phyloP scores from a whole-genome alignment of 37 sponge, comb jelly and placozoan species.

The Theonella swinhoei region DNA sequence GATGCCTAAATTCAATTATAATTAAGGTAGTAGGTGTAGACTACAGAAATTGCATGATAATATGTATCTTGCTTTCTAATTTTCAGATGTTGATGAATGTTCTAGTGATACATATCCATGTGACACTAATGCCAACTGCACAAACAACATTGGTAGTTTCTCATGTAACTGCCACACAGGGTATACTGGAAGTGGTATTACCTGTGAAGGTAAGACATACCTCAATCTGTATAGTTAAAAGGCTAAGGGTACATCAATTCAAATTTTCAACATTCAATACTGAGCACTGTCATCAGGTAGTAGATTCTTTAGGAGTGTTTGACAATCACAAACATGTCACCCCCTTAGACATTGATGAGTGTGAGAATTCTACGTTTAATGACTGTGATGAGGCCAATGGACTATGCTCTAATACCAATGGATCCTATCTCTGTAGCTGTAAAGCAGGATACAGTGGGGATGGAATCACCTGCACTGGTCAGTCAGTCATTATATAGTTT shows the following conservation, averaged over 20 bases:
- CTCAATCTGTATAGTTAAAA: no score
- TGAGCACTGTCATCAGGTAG: no score
- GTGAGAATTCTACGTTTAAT: not conserved
- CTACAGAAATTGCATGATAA: slow-evolving; percentile 19
- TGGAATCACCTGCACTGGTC: slow-evolving; percentile 19
- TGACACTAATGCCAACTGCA: slow-evolving; percentile 18
- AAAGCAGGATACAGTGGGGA: slow-evolving; percentile 8
- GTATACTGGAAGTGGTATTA: not conserved
- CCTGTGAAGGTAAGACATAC: no score
- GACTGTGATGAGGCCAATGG: slow-evolving; percentile 2
- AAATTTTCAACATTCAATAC: no score
- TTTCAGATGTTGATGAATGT: not conserved
- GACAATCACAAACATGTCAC: not conserved
- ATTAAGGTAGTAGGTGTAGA: slow-evolving; percentile 40
- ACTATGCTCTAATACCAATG: slow-evolving; percentile 41
- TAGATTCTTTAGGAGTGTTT: no score
- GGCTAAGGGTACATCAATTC: no score
- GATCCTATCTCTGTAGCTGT: slow-evolving; percentile 36
- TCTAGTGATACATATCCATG: slow-evolving; percentile 1
- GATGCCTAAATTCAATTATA: slow-evolving; percentile 10
- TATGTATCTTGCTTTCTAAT: slow-evolving; percentile 1
- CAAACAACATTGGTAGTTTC: slow-evolving; percentile 32
- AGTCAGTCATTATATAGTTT: not conserved
- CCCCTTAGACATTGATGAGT: not conserved
- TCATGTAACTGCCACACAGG: slow-evolving; percentile 9